A percentile compares a stretch with the other conserved stretches of the same genome.
phyloP scores from a whole-genome alignment of 2,797 vertebrate genomes.

The Chelonia mydas region DNA sequence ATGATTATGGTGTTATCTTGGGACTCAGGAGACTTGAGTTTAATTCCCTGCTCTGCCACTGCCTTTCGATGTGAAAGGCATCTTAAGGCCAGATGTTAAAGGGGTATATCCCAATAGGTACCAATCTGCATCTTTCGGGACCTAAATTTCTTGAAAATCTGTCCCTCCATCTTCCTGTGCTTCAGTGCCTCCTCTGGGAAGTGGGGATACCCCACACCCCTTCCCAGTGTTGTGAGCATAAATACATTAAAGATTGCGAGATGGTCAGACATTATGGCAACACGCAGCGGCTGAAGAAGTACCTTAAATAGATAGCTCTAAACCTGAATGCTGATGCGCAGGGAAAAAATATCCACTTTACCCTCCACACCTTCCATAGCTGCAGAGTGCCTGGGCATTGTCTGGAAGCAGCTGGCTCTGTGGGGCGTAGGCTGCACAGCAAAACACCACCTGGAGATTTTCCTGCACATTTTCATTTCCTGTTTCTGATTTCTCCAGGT shows the following conservation, averaged over 20 bases:
- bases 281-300: not conserved
- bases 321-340: not conserved
- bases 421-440: not conserved
- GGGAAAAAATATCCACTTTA: not conserved
- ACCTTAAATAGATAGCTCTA: not conserved
- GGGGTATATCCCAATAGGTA: not conserved
- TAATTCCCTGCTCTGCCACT: not conserved
- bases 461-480: not conserved
- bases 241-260: not conserved
- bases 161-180: not conserved
- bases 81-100: not conserved
- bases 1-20: too few relatives aligned
- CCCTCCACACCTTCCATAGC: not conserved
- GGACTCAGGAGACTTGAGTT: too few relatives aligned
- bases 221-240: not conserved
- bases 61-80: not conserved
- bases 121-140: not conserved
- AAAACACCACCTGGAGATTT: not conserved
- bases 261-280: not conserved
- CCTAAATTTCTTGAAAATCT: not conserved
- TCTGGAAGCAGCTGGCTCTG: not conserved
- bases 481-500: not conserved
- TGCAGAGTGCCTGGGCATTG: not conserved
- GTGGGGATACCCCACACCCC: fast-evolving
- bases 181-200: not conserved